Base-by-base conservation (phyloP, 2,113 vertebrate species). In the Labeo rohita region DNA sequence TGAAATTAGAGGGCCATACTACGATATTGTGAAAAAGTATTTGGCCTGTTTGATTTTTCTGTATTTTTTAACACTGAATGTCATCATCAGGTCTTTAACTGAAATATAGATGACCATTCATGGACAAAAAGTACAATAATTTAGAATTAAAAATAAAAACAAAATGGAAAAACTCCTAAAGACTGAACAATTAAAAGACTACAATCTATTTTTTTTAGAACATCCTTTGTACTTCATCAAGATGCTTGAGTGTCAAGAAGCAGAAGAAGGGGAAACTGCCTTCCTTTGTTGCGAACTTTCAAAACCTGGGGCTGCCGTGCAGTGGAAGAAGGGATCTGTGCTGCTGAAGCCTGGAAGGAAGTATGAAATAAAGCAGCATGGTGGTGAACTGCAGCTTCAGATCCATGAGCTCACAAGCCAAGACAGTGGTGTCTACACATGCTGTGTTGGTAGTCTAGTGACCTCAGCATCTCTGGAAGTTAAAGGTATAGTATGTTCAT, bases 271-370 rank as follows among this genome's bases (percentile, higher is more conserved):
- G 0, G 93, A 93, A 54, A 92, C 90, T 0, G 91, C 94, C 80
- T 95, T 93, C 0, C 90, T 97, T 84, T 95, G 93, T 85, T 97
- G 97, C 1, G 94, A 97, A 91, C 92, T 97, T 49, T 96, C 96
- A 36, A 96, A 93, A 86, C 56, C 93, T 0, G 93, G 92, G 49
- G 90, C 92, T 21, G 87, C 88, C 0, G 95, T 96, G 8, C 94
- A 95, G 89, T 98, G 97, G 97, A 96, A 94, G 91, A 97, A 94
- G 90, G 95, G 94, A 0, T 92, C 94, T 21, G 74, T 93, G n/a
- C 92, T 95, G 2, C 91, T 98, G 34, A 93, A 86, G 49, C 93
- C 95, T 0, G 93, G 95, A 5, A 89, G 87, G 21, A 96, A 94
- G 84, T 94, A 95, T 89, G 92, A 95, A 85, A 91, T 92, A 3